Evolutionary conservation across 2,888 invertebrate species (phyloP).

Genomic region (Adineta ricciae): DNA sequence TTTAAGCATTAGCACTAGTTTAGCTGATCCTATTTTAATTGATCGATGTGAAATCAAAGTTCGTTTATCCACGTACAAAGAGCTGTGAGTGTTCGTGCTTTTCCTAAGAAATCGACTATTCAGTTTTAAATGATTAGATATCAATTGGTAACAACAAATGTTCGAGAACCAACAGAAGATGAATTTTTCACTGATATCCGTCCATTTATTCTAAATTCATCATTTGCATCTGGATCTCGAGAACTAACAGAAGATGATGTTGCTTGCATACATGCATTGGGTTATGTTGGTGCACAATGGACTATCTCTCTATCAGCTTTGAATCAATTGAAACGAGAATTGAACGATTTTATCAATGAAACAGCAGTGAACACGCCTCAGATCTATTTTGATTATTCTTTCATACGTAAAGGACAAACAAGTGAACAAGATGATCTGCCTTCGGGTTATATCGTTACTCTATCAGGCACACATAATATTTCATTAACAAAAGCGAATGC

Average conservation of each 20-base stretch:
- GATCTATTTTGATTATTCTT: not conserved
- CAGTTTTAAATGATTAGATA: not conserved
- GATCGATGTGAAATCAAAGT: not conserved
- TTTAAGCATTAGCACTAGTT: not conserved
- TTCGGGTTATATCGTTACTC: not conserved
- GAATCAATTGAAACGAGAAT: constrained; percentile 49
- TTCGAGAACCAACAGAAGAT: not conserved
- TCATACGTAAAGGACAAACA: not conserved
- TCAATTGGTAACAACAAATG: not conserved
- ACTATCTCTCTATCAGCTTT: constrained; percentile 84
- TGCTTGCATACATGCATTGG: constrained; percentile 67
- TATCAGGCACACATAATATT: no score
- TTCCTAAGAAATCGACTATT: not conserved
- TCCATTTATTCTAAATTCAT: not conserved
- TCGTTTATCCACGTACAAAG: not conserved
- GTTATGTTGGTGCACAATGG: constrained; percentile 80
- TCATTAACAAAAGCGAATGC: no score
- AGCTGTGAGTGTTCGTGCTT: not conserved
- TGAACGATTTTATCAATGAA: not conserved
- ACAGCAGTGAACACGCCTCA: not conserved
- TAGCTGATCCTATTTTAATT: not conserved
- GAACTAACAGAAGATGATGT: constrained; percentile 73
- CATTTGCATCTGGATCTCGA: not conserved
- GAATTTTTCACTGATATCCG: not conserved
- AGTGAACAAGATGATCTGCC: not conserved